Conservation (phyloP, 2,888 invertebrate species). For the Drosophila gaucha region DNA sequence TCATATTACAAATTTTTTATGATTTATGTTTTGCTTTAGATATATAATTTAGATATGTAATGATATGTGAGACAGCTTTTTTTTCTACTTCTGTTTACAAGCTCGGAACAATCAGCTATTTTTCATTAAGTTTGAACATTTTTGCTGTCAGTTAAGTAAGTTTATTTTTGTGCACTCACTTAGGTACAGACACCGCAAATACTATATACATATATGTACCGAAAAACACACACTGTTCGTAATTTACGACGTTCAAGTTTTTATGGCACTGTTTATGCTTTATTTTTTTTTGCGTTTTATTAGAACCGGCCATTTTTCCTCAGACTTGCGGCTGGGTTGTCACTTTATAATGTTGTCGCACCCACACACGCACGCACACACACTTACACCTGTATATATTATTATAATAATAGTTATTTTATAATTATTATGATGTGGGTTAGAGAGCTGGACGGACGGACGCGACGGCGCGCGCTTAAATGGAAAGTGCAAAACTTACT, state of each 20-base stretch:
- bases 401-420: slow-evolving; percentile 34
- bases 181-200: slow-evolving; percentile 6
- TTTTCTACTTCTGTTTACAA: not conserved
- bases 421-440: slow-evolving; percentile 33
- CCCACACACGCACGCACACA: slow-evolving; percentile 6
- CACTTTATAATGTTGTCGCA: slow-evolving; percentile 22
- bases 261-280: slow-evolving; percentile 52
- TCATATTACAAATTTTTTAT: too few species aligned
- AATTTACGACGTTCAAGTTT: slow-evolving; percentile 63
- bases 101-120: not conserved
- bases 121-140: slow-evolving; percentile 3
- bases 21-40: too few species aligned
- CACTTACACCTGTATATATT: slow-evolving; percentile 5
- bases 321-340: slow-evolving; percentile 37
- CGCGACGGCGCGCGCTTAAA: slow-evolving; percentile 66
- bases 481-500: slow-evolving; percentile 80
- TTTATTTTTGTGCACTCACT: slow-evolving; percentile 19
- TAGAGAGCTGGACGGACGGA: slow-evolving; percentile 1
- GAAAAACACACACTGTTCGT: slow-evolving; percentile 37
- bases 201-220: slow-evolving; percentile 5
- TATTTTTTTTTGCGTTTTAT: slow-evolving; percentile 46
- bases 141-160: slow-evolving; percentile 8
- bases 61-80: not conserved
- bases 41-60: not conserved
- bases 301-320: slow-evolving; percentile 45